Percentiles rank a stretch among this genome's conserved stretches.
These are phyloP conservation scores for Petroica traversi DNA, from an alignment of 2,113 vertebrate species.

Conservation along the genomic window DNA sequence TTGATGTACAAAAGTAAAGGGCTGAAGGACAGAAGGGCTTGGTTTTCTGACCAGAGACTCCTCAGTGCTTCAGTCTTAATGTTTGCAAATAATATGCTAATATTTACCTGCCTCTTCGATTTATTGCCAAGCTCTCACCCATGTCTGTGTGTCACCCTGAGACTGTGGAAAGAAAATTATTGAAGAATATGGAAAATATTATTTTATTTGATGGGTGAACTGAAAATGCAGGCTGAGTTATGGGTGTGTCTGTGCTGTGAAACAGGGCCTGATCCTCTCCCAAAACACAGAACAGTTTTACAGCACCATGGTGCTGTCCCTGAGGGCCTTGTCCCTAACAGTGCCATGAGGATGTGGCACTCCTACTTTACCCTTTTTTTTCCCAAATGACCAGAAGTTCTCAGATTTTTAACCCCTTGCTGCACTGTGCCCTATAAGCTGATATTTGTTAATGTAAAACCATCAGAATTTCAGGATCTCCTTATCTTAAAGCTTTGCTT, in stretches of 20 bases:
- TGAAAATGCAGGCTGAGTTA: not conserved
- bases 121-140: not conserved
- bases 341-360: not conserved
- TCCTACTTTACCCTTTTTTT: not conserved
- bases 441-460: not conserved
- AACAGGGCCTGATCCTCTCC: not conserved
- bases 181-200: not conserved
- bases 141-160: not conserved
- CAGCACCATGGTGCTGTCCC: not conserved
- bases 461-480: not conserved
- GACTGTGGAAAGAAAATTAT: not conserved
- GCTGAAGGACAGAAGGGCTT: not conserved
- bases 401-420: not conserved
- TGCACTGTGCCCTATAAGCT: not conserved
- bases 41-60: not conserved
- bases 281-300: accelerated
- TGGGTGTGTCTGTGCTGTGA: not conserved
- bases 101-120: not conserved
- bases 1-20: not conserved
- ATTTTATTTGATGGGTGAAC: not conserved
- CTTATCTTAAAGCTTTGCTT: not conserved
- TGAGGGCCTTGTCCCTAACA: not conserved
- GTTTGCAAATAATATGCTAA: not conserved
- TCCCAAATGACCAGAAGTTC: not conserved
- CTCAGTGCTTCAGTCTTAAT: not conserved